A percentile compares a stretch with the other conserved stretches of the same genome.
Evolutionary conservation across 2,797 vertebrate species (phyloP).

Genomic region (Danionella dracula): DNA sequence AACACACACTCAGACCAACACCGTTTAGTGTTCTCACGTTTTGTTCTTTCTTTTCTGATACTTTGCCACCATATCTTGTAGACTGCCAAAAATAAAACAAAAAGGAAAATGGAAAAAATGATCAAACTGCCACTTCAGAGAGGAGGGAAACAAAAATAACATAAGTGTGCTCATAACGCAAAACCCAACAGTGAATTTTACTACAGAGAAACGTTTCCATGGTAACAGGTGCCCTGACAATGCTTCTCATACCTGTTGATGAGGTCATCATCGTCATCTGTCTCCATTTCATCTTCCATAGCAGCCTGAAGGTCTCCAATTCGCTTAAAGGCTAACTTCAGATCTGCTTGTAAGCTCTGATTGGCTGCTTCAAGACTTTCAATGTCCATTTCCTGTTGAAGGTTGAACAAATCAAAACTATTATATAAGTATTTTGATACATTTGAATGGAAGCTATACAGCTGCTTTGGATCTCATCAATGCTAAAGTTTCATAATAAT

Average conservation of each 20-base stretch:
- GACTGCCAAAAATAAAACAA: conserved; percentile 69
- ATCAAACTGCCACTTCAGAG: conserved; percentile 24
- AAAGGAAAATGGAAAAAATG: conserved; percentile 28
- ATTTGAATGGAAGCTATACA: no score
- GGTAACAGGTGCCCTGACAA: neutral
- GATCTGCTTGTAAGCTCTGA: conserved; percentile 95
- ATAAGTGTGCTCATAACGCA: neutral
- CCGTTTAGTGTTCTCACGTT: conserved; percentile 82
- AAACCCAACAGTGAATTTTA: neutral
- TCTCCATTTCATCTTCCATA: conserved; percentile 98
- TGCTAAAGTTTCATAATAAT: neutral
- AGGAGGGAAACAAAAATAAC: neutral
- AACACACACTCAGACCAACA: conserved; percentile 40
- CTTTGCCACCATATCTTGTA: conserved; percentile 99
- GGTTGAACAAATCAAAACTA: neutral
- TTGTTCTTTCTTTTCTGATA: conserved; percentile 99
- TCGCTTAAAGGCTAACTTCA: conserved; percentile 96
- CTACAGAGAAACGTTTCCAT: neutral
- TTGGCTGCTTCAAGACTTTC: conserved; percentile 95
- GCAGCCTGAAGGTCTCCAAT: conserved; percentile 96
- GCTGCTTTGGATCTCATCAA: neutral
- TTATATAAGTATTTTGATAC: neutral
- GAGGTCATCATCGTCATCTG: conserved; percentile 92
- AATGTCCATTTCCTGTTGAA: conserved; percentile 91
- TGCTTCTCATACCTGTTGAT: conserved; percentile 81